Evolutionary conservation across 2,888 invertebrate genomes (phyloP), one percentile per base, ranked within the genome.

Genomic region (Eristalinus aeneus): DNA sequence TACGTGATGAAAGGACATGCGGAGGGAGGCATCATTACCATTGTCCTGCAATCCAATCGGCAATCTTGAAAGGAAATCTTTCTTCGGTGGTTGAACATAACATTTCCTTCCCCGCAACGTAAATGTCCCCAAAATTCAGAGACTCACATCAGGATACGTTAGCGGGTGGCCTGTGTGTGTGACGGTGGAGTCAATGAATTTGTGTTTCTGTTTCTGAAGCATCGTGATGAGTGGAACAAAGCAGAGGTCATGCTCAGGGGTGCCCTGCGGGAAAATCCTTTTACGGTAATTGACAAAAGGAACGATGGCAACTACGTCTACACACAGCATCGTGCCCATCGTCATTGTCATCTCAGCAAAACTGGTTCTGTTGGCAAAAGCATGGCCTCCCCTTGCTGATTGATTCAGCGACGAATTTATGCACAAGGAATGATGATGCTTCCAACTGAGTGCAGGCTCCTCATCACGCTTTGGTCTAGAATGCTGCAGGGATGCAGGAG

Each of bases 211-310:
- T 77, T 86, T 64, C 20, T 81, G 83, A 87, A 79, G 36, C 79
- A 63, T 79, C 64, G 54, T 76, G 78, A 87, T 74, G 74, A 83
- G 71, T 73, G 72, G 65, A 76, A 83, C 78, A 87, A 87, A 86
- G 46, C 46, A 46, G 46, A 68, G 83, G 34, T 64, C 74, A 68
- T 74, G 65, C 53, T 75, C 39, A 58, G 34, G 72, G 61, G 8
- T 74, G 61, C 27, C 87, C 72, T 63, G 9, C 27, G 72, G 87
- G 65, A 16, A 75, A 87, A 87, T 87, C 74, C 53, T 83, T 87
- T 87, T 87, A 87, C 27, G 39, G 75, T 78, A 83, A 87, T 87
- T 87, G 87, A 79, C 87, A 87, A 87, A 87, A 74, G 79, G 64
- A 87, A 79, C 53, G 83, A 58, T 85, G 85, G 81, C 85, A 79